These are phyloP conservation scores for Urocyon cinereoargenteus DNA, from an alignment of 2,797 vertebrate genomes.

Conservation along the genomic window DNA sequence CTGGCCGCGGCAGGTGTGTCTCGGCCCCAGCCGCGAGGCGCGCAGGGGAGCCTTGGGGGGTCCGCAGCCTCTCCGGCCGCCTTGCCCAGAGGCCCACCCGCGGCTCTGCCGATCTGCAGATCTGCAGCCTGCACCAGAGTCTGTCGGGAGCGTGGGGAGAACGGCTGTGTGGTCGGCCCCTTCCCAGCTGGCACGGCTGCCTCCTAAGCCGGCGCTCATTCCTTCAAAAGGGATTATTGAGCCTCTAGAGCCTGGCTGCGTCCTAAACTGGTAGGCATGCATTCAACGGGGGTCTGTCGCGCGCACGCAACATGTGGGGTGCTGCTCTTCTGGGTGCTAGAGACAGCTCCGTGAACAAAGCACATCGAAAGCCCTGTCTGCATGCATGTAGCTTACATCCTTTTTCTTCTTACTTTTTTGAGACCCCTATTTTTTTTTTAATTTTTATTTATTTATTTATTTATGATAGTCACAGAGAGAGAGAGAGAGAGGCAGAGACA, in stretches of 20 bases:
- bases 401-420: background rate
- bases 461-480: too few relatives aligned
- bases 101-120: background rate
- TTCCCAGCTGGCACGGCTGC: background rate
- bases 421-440: background rate
- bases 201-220: background rate
- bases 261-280: background rate
- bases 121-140: background rate
- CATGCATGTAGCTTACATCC: background rate
- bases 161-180: background rate
- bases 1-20: background rate
- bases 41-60: background rate
- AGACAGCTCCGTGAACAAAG: background rate
- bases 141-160: background rate
- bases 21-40: background rate
- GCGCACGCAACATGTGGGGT: background rate
- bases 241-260: background rate
- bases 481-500: too few relatives aligned
- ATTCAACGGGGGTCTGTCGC: background rate
- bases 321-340: background rate
- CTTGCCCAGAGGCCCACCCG: background rate
- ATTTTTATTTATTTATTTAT: too few relatives aligned
- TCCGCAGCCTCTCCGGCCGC: background rate
- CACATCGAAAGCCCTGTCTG: background rate
- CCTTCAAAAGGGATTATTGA: background rate